Conservation (phyloP, 2,113 vertebrate genomes). For the Hyaena hyaena region DNA sequence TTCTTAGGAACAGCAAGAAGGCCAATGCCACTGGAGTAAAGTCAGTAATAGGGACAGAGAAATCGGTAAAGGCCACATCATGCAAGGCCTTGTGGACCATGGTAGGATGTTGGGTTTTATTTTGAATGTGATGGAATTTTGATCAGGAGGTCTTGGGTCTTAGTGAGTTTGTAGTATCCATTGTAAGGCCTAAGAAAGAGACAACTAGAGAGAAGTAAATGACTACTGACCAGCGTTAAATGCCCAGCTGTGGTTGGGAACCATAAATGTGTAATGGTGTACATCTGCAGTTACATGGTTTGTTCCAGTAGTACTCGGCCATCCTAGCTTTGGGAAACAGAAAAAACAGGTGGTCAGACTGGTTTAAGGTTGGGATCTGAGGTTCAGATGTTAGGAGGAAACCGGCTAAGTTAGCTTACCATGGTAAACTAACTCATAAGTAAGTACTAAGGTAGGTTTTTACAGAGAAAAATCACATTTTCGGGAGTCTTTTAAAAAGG, state of each 20-base stretch:
- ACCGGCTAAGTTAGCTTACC: neutral
- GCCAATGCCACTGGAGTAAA: neutral
- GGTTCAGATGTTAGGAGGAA: neutral
- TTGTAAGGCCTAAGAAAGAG: neutral
- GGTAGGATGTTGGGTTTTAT: constrained; percentile 37
- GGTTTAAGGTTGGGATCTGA: neutral
- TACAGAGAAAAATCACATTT: constrained; percentile 18
- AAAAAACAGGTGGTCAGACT: neutral
- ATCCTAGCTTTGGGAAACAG: neutral
- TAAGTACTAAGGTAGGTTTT: constrained; percentile 18
- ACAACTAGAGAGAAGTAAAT: neutral
- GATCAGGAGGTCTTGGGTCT: neutral
- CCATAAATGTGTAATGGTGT: neutral
- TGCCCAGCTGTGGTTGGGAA: neutral
- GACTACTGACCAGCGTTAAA: constrained; percentile 13
- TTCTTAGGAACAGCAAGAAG: constrained; percentile 21
- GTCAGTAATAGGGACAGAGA: neutral
- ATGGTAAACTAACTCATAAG: neutral
- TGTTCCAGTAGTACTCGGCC: neutral
- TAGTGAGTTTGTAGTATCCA: constrained; percentile 26
- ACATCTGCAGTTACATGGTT: neutral
- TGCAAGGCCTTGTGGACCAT: neutral
- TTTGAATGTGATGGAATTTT: neutral
- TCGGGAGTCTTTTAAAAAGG: neutral
- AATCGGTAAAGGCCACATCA: neutral